phyloP scores from a whole-genome alignment of 2,113 vertebrate genomes.

The Phylloscopus trochiloides region DNA sequence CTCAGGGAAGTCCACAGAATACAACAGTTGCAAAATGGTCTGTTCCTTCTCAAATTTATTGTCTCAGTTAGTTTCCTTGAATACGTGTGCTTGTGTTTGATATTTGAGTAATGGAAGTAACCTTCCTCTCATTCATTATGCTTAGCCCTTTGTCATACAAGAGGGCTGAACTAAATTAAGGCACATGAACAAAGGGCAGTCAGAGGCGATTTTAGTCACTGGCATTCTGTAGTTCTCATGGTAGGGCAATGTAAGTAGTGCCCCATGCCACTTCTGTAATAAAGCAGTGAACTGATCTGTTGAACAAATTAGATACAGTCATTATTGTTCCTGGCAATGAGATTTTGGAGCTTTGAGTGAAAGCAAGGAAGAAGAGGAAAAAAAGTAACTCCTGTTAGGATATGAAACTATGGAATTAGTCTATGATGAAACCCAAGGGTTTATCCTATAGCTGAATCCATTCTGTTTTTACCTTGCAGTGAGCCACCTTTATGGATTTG shows the following conservation, averaged over 20 bases:
- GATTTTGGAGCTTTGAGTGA: background rate
- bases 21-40: background rate
- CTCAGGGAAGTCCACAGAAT: background rate
- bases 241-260: background rate
- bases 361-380: background rate
- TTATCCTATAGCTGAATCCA: background rate
- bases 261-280: background rate
- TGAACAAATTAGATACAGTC: background rate
- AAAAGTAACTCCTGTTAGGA: background rate
- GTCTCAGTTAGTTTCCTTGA: background rate
- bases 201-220: background rate
- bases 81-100: background rate
- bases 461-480: slow-evolving; percentile 75
- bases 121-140: background rate
- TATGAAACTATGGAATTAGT: background rate
- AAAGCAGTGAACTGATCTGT: background rate
- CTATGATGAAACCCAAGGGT: background rate
- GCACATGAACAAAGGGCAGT: background rate
- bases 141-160: background rate
- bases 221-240: background rate
- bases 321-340: background rate
- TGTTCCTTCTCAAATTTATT: background rate
- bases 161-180: background rate
- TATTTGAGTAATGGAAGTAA: background rate
- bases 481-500: slow-evolving; percentile 97